Percentiles rank a stretch among this genome's conserved stretches.
phyloP scores from a whole-genome alignment of 2,113 vertebrate genomes.

The Oplegnathus fasciatus region DNA sequence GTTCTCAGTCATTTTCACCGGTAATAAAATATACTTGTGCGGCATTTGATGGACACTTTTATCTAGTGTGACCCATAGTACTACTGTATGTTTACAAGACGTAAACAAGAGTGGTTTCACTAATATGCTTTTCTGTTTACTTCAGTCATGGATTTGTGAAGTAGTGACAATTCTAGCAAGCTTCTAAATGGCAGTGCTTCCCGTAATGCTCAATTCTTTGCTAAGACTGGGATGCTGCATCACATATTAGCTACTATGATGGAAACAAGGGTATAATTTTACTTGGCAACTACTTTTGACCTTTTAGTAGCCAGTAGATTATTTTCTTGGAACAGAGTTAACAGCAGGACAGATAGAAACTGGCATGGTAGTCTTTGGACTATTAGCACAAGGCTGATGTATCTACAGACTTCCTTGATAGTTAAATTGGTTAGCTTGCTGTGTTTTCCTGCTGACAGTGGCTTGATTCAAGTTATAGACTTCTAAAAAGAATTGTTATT shows the following conservation, averaged over 20 bases:
- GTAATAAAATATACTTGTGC: not conserved
- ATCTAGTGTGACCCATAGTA: not conserved
- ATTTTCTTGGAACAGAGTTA: not conserved
- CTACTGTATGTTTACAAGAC: constrained; percentile 9
- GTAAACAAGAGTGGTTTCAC: not conserved
- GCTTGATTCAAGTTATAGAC: too few relatives aligned
- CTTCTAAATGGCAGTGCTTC: not conserved
- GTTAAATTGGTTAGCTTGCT: too few relatives aligned
- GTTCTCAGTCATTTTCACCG: not conserved
- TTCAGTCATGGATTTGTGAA: not conserved
- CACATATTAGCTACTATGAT: not conserved
- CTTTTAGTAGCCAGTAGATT: not conserved
- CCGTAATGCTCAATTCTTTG: not conserved
- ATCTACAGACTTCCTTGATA: too few relatives aligned
- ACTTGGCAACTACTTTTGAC: not conserved
- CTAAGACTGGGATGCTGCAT: not conserved
- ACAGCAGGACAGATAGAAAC: not conserved
- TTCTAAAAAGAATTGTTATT: too few relatives aligned
- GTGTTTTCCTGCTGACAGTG: too few relatives aligned
- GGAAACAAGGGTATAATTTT: not conserved
- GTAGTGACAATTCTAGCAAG: not conserved
- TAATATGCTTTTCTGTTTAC: not conserved
- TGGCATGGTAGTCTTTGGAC: too few relatives aligned
- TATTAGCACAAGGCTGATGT: too few relatives aligned
- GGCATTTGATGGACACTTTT: not conserved